A percentile compares a stretch with the other conserved stretches of the same genome.
These are phyloP conservation scores for Cistogaster globosa DNA, from an alignment of 2,888 invertebrate species.

Conservation along the genomic window DNA sequence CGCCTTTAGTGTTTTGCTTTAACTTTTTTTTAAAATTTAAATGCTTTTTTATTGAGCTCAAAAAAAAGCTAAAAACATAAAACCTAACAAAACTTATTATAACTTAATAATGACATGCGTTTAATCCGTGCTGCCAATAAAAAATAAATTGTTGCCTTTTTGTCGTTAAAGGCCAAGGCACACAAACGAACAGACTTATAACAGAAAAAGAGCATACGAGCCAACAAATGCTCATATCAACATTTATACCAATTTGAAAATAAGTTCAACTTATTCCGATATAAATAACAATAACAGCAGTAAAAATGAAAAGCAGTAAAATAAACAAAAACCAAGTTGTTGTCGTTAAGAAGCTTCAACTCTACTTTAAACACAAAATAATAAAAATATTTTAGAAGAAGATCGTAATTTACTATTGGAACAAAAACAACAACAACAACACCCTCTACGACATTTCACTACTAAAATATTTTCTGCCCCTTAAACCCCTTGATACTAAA, in stretches of 20 bases:
- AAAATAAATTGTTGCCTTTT: constrained; percentile 66
- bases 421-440: constrained; percentile 34
- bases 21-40: no score
- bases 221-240: constrained; percentile 19
- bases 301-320: constrained; percentile 12
- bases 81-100: constrained; percentile 49
- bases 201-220: constrained; percentile 7
- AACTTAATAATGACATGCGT: constrained; percentile 66
- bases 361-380: constrained; percentile 15
- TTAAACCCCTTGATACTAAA: constrained; percentile 4
- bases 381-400: constrained; percentile 28
- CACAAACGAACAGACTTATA: constrained; percentile 26
- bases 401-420: constrained; percentile 51
- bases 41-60: not conserved
- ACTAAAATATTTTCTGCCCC: not conserved
- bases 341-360: constrained; percentile 45
- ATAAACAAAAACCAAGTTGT: constrained; percentile 34
- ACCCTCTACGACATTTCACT: constrained; percentile 11
- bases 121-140: constrained; percentile 70
- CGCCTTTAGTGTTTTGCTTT: not conserved
- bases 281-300: constrained; percentile 47
- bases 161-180: constrained; percentile 57
- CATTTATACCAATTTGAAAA: constrained; percentile 58
- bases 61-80: constrained; percentile 3
- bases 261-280: constrained; percentile 49